phyloP scores from a whole-genome alignment of 2,113 vertebrate genomes.

The Bettongia penicillata region DNA sequence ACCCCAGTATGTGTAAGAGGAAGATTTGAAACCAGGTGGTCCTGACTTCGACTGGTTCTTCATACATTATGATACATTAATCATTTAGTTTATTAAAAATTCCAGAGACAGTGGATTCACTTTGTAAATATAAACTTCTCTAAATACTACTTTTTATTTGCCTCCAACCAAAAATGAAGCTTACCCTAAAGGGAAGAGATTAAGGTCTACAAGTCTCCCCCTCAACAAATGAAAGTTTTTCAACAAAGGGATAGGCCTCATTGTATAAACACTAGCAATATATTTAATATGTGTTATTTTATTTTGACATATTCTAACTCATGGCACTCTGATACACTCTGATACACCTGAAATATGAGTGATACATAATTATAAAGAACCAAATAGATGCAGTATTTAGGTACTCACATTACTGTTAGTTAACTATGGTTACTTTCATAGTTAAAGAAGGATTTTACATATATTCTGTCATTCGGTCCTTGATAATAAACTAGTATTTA shows the following conservation, averaged over 20 bases:
- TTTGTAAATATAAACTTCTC: neutral
- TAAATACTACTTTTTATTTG: neutral
- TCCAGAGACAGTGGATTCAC: neutral
- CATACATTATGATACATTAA: neutral
- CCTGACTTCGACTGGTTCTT: neutral
- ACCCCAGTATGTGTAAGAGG: neutral
- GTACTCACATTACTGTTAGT: neutral
- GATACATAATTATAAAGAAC: neutral
- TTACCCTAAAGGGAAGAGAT: neutral
- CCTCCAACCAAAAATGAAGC: neutral
- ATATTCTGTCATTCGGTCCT: neutral
- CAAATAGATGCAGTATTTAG: neutral
- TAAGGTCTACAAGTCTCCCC: neutral
- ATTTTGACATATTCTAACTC: neutral
- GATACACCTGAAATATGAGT: neutral
- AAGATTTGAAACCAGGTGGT: neutral
- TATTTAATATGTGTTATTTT: neutral
- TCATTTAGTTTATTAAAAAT: neutral
- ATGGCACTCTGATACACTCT: neutral
- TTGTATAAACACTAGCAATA: neutral
- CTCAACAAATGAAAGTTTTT: neutral
- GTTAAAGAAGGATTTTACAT: neutral
- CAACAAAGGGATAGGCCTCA: neutral
- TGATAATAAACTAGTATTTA: neutral
- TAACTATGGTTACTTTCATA: neutral